Base-by-base conservation (phyloP, 2,113 vertebrate species). In the Oryzias javanicus region DNA sequence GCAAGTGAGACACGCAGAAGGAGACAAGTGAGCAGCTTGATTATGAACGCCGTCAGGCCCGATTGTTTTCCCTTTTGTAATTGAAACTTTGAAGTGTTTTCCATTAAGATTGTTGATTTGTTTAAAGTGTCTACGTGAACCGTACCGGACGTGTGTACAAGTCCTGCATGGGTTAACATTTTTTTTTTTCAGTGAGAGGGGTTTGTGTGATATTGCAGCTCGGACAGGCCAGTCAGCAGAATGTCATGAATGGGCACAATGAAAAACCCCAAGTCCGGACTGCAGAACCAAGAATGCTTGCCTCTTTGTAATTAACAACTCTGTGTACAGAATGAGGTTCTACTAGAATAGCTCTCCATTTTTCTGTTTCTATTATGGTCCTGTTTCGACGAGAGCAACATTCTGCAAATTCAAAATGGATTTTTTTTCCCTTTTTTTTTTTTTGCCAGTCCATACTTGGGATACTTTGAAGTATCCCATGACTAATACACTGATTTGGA, bases 281-380 rank as follows among this genome's bases (percentile, higher is more conserved):
- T 67, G 85, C 84, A 60, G 61, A 82, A 80, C 84, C 77, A 83
- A 82, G 90, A 89, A 84, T 85, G 85, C 82, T 85, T 81, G 83
- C 83, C 87, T 89, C 84, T 86, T 81, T 88, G 82, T 91, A 89
- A 92, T 91, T 89, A 91, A 86, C 82, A 88, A 73, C 42, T 79
- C 55, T 81, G 81, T 89, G 86, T 86, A 82, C 78, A 82, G 72
- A 87, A 82, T 64, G 74, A 80, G 78, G 78, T 64, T 61, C 74
- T 68, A 76, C 76, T 76, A 83, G 79, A 86, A 88, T 82, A 85
- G 84, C 89, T 82, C 64, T 44, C 72, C 66, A 72, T 81, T 27
- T 89, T 81, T 75, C 83, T 78, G 77, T 86, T 87, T 85, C 82
- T 83, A 87, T 86, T 86, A 84, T 65, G 45, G 72, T 74, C 70